Evolutionary conservation across 2,113 vertebrate species (phyloP).

Genomic region (Semnornis frantzii): DNA sequence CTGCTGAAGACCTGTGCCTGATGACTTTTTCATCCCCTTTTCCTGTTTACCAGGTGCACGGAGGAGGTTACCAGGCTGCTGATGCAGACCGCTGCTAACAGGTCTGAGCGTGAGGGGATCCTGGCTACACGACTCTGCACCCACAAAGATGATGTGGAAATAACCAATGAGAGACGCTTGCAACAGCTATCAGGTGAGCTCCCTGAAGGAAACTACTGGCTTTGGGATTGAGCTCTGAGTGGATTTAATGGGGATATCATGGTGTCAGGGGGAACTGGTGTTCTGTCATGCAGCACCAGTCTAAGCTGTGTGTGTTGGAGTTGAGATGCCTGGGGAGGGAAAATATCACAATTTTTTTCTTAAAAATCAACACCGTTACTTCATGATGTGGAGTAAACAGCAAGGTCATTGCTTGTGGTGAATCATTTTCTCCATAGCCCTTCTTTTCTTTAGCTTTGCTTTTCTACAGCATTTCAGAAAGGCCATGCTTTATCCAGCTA

Average conservation of each 20-base stretch:
- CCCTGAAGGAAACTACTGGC: not conserved
- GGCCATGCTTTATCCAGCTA: not conserved
- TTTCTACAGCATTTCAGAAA: not conserved
- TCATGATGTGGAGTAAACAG: not conserved
- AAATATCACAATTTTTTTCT: not conserved
- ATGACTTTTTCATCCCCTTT: not conserved
- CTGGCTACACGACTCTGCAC: constrained; percentile 95
- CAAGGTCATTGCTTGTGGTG: not conserved
- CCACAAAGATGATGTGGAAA: constrained; percentile 94
- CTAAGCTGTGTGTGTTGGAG: not conserved
- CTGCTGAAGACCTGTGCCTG: not conserved
- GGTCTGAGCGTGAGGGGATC: constrained; percentile 89
- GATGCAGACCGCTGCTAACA: constrained; percentile 79
- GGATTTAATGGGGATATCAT: not conserved
- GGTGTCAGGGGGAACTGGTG: not conserved
- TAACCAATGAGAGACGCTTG: constrained; percentile 87
- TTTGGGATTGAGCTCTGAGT: not conserved
- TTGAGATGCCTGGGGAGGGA: not conserved
- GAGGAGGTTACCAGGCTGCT: constrained; percentile 86
- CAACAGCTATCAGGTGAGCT: constrained; percentile 86
- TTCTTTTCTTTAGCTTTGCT: not conserved
- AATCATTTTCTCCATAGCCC: not conserved
- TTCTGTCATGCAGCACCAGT: not conserved
- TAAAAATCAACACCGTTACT: not conserved
- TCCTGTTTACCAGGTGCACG: constrained; percentile 80